Base-by-base conservation (phyloP, 2,113 vertebrate genomes). In the Agelaius phoeniceus region DNA sequence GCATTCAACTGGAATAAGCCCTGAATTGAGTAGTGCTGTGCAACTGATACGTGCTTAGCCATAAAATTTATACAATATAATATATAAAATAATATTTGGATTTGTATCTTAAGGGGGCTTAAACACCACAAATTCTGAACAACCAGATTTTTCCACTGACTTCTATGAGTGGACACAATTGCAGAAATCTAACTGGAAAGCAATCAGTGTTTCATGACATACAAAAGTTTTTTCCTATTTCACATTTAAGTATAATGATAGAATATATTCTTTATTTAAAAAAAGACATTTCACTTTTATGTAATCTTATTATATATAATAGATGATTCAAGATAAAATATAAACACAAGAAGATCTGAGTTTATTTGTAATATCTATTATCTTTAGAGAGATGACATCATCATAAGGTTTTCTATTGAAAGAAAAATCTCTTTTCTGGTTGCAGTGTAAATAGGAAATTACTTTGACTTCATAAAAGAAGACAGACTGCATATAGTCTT, bases 391-490 rank as follows among this genome's bases (percentile, higher is more conserved):
- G 33, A 63, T 67, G 22, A 76, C 5, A 1, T 73, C 63, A 74
- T 93, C 31, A 14, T 66, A 67, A 84, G 13, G 30, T 55, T 88
- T 83, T 94, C 63, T 93, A 2, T 87, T 95, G 87, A 48, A 84
- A 84, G 79, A 67, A 84, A 73, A 75, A 37, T 26, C 27, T 67
- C 6, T 49, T 54, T 31, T 68, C 62, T 78, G 4, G 15, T 84
- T 54, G 31, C 39, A 52, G 27, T 72, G 55, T 59, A 78, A 93
- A 74, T 89, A 93, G 79, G 85, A 94, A 93, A 74, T 90, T 86
- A 44, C 68, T 89, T 96, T 89, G 55, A 81, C 72, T 81, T 91
- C n/a, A n/a, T 58, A 49, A 71, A 86, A 94, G 65, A 83, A 55
- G 48, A 52, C 44, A 89, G 72, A 52, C 65, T 71, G 44, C 63